Base-by-base conservation (phyloP, 2,797 vertebrate species). In the Amphiprion clarkii region DNA sequence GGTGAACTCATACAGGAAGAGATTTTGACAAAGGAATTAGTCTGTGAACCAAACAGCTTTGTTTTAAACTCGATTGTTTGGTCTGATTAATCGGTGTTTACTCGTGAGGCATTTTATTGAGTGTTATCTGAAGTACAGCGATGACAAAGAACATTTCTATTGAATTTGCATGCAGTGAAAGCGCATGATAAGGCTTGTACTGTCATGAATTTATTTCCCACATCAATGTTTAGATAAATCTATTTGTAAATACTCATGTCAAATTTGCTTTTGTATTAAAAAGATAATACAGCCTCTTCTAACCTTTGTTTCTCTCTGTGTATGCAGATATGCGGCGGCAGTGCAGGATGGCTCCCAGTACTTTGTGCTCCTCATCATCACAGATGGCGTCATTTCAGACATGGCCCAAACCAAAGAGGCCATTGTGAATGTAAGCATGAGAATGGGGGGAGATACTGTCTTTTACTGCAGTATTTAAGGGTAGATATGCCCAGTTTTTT, bases 361-460 rank as follows among this genome's bases (percentile, higher is more conserved):
- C 89, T 98, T 97, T 0, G 94, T 99, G 74, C 96, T 99, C 59
- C 97, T 99, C 85, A 99, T 99, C 94, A 97, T 99, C 93, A 99
- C 98, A 0, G 98, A 99, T 0, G 98, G 98, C 0, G 97, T 99
- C 87, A 99, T 98, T 83, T 99, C 98, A 0, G 98, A 99, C 91
- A 99, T 99, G 98, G 96, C 97, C 0, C 97, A 99, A 94, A 99
- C 98, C 86, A 99, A 99, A 95, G 98, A 99, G 91, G 98, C 98
- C 81, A 99, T 99, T 0, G 98, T 99, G 61, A 98, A 97, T 1
- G 97, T 99, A 93, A 97, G 97, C 91, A 85, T 12, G 39, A 42
- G 39, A 56, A 62, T 44, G 8, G 21, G 29, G 31, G 46, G 36
- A 10, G 3, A 6, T 17, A 39, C 10, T 4, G 8, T 3, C 23